Evolutionary conservation across 2,113 vertebrate genomes (phyloP).

Genomic region (Caracal caracal): DNA sequence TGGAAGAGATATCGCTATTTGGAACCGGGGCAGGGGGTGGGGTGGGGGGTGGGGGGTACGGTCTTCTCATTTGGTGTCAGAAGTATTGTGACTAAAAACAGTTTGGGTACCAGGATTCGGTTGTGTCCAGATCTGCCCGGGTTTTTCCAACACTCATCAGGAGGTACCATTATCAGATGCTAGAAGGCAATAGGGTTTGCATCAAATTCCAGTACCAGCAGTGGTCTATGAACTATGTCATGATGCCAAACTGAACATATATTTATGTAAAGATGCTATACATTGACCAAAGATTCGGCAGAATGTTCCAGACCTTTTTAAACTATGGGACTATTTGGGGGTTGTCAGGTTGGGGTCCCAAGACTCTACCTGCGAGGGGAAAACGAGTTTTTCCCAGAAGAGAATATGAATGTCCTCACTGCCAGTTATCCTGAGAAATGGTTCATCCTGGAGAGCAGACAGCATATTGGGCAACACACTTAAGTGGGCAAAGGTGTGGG

Average conservation of each 20-base stretch:
- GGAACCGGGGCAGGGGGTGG: no score
- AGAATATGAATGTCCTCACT: background rate
- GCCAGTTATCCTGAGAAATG: background rate
- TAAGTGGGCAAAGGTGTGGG: background rate
- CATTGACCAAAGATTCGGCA: background rate
- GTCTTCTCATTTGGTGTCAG: background rate
- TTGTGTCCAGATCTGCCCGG: background rate
- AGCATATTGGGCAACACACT: no score
- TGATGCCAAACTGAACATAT: background rate
- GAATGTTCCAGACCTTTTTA: background rate
- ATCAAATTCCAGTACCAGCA: no score
- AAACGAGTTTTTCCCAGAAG: background rate
- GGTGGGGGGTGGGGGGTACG: background rate
- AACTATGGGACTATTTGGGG: background rate
- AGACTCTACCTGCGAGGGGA: background rate
- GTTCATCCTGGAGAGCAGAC: background rate
- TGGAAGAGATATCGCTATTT: background rate
- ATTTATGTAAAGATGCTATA: background rate
- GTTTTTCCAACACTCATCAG: no score
- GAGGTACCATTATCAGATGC: background rate
- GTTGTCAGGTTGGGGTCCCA: background rate
- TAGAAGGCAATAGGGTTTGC: background rate
- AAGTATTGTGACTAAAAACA: background rate
- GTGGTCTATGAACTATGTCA: fast-evolving
- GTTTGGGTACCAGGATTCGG: background rate